phyloP scores from a whole-genome alignment of 1,140 invertebrate species.

The Dolichoris vasculosae region DNA sequence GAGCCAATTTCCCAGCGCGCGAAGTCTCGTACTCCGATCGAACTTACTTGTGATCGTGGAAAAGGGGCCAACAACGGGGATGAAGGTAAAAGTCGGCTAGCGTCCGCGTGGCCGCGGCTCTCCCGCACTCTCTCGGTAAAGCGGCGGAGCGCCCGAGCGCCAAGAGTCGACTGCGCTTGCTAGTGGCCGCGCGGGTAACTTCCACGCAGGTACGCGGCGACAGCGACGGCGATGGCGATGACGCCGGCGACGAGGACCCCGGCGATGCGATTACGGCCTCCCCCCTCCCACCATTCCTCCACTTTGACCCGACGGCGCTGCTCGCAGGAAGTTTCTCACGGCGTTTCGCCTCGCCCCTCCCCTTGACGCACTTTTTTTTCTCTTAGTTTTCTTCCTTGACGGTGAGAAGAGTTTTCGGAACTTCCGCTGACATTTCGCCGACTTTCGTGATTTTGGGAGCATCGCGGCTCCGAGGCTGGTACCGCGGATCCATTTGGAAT shows the following conservation, averaged over 20 bases:
- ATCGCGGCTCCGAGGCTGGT: too few species aligned
- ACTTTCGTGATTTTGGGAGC: too few species aligned
- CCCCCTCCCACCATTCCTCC: constrained; percentile 36
- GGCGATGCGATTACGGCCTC: constrained; percentile 35
- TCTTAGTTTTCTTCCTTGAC: neutral
- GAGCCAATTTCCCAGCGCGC: neutral
- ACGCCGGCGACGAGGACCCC: constrained; percentile 3
- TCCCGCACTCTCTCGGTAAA: neutral
- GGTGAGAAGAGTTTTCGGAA: neutral
- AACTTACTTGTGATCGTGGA: too few species aligned
- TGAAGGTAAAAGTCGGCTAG: too few species aligned
- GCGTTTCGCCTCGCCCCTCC: neutral
- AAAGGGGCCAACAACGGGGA: too few species aligned
- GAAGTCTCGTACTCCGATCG: too few species aligned
- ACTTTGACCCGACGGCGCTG: constrained; percentile 46
- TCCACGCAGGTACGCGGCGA: constrained; percentile 30
- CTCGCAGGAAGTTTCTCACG: constrained; percentile 46
- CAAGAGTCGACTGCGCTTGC: constrained; percentile 44
- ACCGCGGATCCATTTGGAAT: too few species aligned
- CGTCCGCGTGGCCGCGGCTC: neutral
- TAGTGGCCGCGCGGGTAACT: constrained; percentile 6
- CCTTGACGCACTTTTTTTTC: neutral
- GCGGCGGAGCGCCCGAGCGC: constrained; percentile 39
- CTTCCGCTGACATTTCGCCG: neutral
- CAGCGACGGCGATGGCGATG: constrained; percentile 12